A percentile compares a stretch with the other conserved stretches of the same genome.
These are phyloP conservation scores for Phortica magna DNA, from an alignment of 2,888 invertebrate species.

Conservation along the genomic window DNA sequence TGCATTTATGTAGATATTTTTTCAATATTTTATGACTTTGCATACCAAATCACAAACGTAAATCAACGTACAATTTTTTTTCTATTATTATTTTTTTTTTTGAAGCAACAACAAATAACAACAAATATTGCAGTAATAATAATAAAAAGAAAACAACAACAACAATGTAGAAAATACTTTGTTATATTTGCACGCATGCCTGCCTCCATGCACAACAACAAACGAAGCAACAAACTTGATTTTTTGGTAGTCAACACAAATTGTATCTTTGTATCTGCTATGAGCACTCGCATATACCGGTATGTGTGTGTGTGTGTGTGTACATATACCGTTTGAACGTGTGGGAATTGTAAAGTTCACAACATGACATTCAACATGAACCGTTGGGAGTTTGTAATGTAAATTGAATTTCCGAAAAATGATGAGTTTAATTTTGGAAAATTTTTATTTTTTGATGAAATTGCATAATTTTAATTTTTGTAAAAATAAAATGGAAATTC, in stretches of 20 bases:
- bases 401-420: background rate
- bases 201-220: background rate
- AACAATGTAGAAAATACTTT: background rate
- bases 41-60: conserved; percentile 64
- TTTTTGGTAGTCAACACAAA: background rate
- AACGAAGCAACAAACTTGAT: conserved; percentile 3
- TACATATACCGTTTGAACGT: background rate
- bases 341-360: conserved; percentile 4
- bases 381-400: background rate
- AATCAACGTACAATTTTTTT: conserved; percentile 46
- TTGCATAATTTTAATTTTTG: too few relatives aligned
- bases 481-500: too few relatives aligned
- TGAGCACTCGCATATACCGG: background rate
- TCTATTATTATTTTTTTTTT: background rate
- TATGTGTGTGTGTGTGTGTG: background rate
- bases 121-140: conserved; percentile 3
- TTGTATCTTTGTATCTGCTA: background rate
- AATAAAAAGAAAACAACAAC: conserved; percentile 1
- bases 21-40: conserved; percentile 65
- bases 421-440: background rate
- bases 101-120: conserved; percentile 16
- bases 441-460: too few relatives aligned
- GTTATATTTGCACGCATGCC: conserved; percentile 22
- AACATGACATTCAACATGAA: background rate
- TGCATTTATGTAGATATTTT: conserved; percentile 44